A percentile compares a stretch with the other conserved stretches of the same genome.
Evolutionary conservation across 2,888 invertebrate genomes (phyloP).

Genomic region (Cheilosia impressa): DNA sequence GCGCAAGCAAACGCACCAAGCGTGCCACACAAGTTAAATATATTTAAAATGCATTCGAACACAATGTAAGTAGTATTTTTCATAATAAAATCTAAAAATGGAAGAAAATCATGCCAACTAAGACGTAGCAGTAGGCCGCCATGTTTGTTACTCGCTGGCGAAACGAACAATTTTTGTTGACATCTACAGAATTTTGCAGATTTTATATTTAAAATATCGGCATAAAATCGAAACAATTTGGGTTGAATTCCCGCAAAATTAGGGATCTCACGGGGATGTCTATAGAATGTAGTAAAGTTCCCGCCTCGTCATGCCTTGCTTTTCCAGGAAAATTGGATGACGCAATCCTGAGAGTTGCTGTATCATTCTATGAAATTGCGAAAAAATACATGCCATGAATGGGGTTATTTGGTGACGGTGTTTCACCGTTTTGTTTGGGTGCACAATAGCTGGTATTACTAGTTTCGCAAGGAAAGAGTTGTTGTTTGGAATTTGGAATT

Average conservation of each 20-base stretch:
- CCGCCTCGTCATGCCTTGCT: conserved; percentile 32
- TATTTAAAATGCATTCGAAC: conserved; percentile 80
- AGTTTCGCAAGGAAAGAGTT: conserved; percentile 25
- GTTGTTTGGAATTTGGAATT: not conserved
- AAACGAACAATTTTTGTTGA: conserved; percentile 61
- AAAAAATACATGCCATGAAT: conserved; percentile 10
- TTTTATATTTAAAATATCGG: not conserved
- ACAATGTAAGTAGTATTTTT: conserved; percentile 79
- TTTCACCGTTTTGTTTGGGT: conserved; percentile 10
- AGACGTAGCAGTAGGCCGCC: conserved; percentile 3
- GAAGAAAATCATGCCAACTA: conserved; percentile 22
- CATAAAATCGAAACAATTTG: not conserved
- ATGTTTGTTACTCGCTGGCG: conserved; percentile 70
- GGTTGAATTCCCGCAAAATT: not conserved
- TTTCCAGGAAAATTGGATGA: conserved; percentile 60
- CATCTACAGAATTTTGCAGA: not conserved
- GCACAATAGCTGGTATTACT: conserved; percentile 21
- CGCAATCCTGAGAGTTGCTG: conserved; percentile 55
- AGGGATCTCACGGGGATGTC: not conserved
- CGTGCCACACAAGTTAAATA: conserved; percentile 80
- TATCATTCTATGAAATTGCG: conserved; percentile 57
- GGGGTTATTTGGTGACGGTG: conserved; percentile 10
- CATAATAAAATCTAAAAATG: conserved; percentile 20
- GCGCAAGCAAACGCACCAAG: conserved; percentile 80
- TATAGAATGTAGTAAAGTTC: no score